Evolutionary conservation across 2,888 invertebrate genomes (phyloP).

Genomic region (Cancer borealis): DNA sequence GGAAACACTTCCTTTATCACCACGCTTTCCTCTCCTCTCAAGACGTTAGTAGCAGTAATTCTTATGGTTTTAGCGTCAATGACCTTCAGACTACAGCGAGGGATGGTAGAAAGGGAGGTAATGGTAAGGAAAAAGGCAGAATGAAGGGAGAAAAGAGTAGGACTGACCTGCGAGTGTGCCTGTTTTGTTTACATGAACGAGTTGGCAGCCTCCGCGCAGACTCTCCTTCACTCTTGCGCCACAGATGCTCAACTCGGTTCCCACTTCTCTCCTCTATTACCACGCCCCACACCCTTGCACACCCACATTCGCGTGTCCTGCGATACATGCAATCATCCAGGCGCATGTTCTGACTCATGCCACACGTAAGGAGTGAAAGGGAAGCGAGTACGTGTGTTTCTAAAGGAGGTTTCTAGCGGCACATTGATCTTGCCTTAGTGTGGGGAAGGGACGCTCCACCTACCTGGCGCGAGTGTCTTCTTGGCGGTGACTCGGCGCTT

Average conservation of each 20-base stretch:
- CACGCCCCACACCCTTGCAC: not conserved
- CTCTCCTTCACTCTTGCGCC: not conserved
- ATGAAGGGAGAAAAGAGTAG: constrained; percentile 25
- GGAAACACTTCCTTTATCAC: not conserved
- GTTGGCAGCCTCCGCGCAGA: constrained; percentile 17
- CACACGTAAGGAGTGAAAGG: not conserved
- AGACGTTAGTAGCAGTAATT: not conserved
- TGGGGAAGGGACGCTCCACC: constrained; percentile 34
- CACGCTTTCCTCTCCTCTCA: not conserved
- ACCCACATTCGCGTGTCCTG: not conserved
- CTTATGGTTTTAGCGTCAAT: not conserved
- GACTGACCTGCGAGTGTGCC: constrained; percentile 17
- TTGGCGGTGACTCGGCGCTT: constrained; percentile 47
- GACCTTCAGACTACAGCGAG: not conserved
- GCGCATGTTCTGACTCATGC: constrained; percentile 1
- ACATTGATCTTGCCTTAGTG: constrained; percentile 61
- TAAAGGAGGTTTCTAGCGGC: not conserved
- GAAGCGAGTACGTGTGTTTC: not conserved
- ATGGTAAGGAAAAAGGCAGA: not conserved
- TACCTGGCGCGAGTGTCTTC: constrained; percentile 59
- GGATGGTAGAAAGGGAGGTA: not conserved
- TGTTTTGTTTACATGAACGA: constrained; percentile 45
- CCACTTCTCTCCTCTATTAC: not conserved
- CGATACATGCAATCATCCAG: not conserved
- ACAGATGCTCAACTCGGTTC: constrained; percentile 34